Evolutionary conservation across 2,888 invertebrate genomes (phyloP), one percentile per base, ranked within the genome.

Genomic region (Eupithecia centaureata): DNA sequence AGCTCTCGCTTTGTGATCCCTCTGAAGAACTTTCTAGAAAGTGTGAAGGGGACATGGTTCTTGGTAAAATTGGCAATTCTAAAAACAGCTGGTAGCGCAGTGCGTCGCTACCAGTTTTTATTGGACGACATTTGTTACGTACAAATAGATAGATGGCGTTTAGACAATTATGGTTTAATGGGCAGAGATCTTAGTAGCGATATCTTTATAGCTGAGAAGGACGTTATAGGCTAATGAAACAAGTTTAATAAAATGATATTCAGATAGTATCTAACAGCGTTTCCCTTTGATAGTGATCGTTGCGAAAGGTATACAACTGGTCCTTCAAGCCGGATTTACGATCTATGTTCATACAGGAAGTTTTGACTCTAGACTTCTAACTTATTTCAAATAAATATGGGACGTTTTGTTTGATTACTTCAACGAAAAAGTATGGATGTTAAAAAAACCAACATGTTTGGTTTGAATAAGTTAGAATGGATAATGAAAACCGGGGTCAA

Each of bases 21-120:
- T 15, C 32, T 18, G 22, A 59, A 71, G 57, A 56, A 70, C 42
- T 60, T 56, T 66, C 22, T 60, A 60, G 32, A n/a, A 61, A 57
- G 47, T 68, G 13, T 52, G 72, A 72, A 68, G 61, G 73, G 67
- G 72, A 70, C 62, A 78, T 69, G 72, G 86, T 63, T 80, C 88
- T 79, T 70, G 59, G 69, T 78, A 80, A 75, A 77, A 72, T 85
- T 77, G 90, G 66, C 78, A 63, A 71, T 77, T 87, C 90, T 91
- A 91, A 83, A 90, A 89, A 89, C 91, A 91, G 91, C 91, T 91
- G 91, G 47, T 88, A 86, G 88, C 85, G 83, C 82, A 77, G 85
- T 77, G 83, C 84, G 81, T 84, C 85, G 87, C 78, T 81, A 85
- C 78, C 82, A 76, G 78, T 78, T 79, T 79, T 85, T 81, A 82